These are phyloP conservation scores for Cephonodes hylas DNA, from an alignment of 2,888 invertebrate genomes.

Conservation along the genomic window DNA sequence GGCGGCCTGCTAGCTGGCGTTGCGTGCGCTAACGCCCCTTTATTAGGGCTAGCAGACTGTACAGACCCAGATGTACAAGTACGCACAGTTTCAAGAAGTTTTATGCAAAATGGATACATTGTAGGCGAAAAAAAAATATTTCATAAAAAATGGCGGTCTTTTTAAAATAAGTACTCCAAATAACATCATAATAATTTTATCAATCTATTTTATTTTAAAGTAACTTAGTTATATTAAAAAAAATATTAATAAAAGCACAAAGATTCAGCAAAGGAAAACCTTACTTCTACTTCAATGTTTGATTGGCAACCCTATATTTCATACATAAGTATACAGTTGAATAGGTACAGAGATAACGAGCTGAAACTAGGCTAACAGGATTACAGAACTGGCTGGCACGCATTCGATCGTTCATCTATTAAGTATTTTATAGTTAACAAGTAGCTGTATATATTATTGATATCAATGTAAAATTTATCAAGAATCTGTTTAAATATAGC, in stretches of 20 bases:
- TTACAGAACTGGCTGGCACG: constrained; percentile 45
- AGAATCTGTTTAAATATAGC: neutral
- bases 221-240: no score
- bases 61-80: neutral
- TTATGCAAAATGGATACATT: no score
- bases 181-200: no score
- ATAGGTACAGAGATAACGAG: constrained; percentile 41
- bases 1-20: constrained; percentile 21
- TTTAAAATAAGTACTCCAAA: no score
- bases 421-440: constrained; percentile 16
- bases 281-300: neutral
- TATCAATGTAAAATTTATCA: no score
- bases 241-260: no score
- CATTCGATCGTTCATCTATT: constrained; percentile 26
- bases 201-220: no score
- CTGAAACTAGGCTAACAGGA: constrained; percentile 67
- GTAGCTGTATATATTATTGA: neutral
- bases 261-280: neutral
- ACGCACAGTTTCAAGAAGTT: neutral
- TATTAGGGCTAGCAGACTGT: neutral
- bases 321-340: neutral
- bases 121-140: no score
- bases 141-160: no score
- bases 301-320: neutral
- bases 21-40: constrained; percentile 8